phyloP scores from a whole-genome alignment of 1,140 invertebrate genomes.

The Atta colombica region DNA sequence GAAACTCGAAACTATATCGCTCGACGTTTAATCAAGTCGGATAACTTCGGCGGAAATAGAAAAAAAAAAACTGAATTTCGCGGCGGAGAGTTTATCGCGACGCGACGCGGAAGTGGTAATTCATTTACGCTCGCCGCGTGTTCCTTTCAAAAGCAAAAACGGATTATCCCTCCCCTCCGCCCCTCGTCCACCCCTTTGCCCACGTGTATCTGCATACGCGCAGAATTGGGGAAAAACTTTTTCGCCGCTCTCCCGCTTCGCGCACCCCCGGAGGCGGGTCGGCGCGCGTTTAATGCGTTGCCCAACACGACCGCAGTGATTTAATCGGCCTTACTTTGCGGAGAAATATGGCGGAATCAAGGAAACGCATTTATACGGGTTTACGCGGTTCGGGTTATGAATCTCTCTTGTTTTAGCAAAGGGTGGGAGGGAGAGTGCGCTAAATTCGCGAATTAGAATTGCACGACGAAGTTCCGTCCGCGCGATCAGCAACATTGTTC shows the following conservation, averaged over 20 bases:
- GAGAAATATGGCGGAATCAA: constrained; percentile 42
- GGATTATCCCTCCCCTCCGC: not conserved
- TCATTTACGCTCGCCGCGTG: constrained; percentile 24
- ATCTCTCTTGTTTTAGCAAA: constrained; percentile 37
- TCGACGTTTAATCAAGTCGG: constrained; percentile 11
- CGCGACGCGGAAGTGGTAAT: constrained; percentile 19
- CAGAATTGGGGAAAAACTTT: constrained; percentile 44
- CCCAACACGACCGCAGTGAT: constrained; percentile 48
- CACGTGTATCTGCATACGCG: not conserved
- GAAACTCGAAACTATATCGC: not conserved
- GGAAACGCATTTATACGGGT: constrained; percentile 51
- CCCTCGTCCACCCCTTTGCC: not conserved
- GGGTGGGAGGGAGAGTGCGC: not conserved
- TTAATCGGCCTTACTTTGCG: constrained; percentile 56
- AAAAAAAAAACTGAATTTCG: constrained; percentile 13
- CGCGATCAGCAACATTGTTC: constrained; percentile 49
- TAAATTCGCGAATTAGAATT: constrained; percentile 58
- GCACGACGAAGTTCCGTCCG: constrained; percentile 43
- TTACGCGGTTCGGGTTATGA: constrained; percentile 31
- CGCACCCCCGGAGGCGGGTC: not conserved
- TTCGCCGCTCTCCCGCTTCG: not conserved
- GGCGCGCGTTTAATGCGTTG: constrained; percentile 42
- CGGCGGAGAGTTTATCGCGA: not conserved
- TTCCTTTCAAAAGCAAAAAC: constrained; percentile 36
- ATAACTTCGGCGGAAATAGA: not conserved